phyloP scores from a whole-genome alignment of 2,888 invertebrate species.

The Leptopilina syphax region DNA sequence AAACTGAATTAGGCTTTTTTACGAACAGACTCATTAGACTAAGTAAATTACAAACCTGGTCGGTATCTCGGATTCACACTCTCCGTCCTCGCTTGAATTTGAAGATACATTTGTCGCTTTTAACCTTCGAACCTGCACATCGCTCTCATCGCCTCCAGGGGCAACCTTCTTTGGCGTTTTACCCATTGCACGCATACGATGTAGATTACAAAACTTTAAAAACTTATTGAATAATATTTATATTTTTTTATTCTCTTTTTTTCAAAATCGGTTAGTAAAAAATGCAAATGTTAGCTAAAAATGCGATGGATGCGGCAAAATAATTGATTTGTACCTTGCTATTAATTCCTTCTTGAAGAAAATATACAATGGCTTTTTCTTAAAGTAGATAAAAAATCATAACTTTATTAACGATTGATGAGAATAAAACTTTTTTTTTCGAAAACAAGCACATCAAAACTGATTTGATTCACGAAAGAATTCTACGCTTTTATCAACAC shows the following conservation, averaged over 20 bases:
- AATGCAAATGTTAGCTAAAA: not conserved
- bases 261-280: not conserved
- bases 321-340: constrained; percentile 50
- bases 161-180: constrained; percentile 72
- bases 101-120: constrained; percentile 67
- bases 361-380: not conserved
- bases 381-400: not conserved
- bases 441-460: not conserved
- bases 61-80: constrained; percentile 65
- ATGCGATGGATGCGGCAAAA: constrained; percentile 41
- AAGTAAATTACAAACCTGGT: constrained; percentile 69
- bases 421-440: not conserved
- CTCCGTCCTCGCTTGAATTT: constrained; percentile 64
- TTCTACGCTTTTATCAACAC: constrained; percentile 32
- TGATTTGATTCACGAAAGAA: not conserved
- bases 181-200: constrained; percentile 61
- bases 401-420: not conserved
- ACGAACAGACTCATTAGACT: constrained; percentile 50
- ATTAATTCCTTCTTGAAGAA: constrained; percentile 36
- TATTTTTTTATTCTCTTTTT: constrained; percentile 6
- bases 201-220: constrained; percentile 17
- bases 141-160: constrained; percentile 74
- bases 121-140: constrained; percentile 68
- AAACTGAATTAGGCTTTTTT: constrained; percentile 24
- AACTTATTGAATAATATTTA: not conserved